phyloP scores from a whole-genome alignment of 2,888 invertebrate species.

The Andrena bucephala region DNA sequence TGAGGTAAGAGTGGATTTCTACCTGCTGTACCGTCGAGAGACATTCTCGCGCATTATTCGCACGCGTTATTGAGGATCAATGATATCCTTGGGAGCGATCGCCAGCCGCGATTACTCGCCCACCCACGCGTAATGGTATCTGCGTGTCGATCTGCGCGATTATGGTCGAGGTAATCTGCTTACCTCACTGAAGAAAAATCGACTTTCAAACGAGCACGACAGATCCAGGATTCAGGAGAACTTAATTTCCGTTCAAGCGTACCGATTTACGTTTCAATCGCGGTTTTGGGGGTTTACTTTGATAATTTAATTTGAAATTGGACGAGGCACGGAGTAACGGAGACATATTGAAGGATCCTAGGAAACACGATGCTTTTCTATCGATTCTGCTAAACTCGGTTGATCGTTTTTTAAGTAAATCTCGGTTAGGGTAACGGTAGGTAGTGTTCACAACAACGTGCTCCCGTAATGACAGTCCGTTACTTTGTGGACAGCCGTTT shows the following conservation, averaged over 20 bases:
- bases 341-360: not conserved
- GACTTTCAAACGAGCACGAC: not conserved
- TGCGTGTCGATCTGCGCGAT: conserved; percentile 12
- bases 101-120: conserved; percentile 13
- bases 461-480: conserved; percentile 7
- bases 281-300: not conserved
- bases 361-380: not conserved
- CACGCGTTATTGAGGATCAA: conserved; percentile 36
- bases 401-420: conserved; percentile 7
- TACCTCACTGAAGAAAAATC: not conserved
- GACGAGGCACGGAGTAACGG: not conserved
- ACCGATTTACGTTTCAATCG: not conserved
- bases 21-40: conserved; percentile 6
- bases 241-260: not conserved
- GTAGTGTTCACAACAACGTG: conserved; percentile 9
- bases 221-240: not conserved
- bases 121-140: conserved; percentile 42
- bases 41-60: conserved; percentile 12
- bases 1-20: conserved; percentile 37
- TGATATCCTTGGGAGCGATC: conserved; percentile 46
- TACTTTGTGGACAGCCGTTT: not conserved
- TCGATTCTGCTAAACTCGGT: not conserved
- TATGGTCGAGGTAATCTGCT: not conserved
- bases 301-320: not conserved
- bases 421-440: not conserved